Base-by-base conservation (phyloP, 1,140 invertebrate species). In the Thaumetopoea pityocampa region DNA sequence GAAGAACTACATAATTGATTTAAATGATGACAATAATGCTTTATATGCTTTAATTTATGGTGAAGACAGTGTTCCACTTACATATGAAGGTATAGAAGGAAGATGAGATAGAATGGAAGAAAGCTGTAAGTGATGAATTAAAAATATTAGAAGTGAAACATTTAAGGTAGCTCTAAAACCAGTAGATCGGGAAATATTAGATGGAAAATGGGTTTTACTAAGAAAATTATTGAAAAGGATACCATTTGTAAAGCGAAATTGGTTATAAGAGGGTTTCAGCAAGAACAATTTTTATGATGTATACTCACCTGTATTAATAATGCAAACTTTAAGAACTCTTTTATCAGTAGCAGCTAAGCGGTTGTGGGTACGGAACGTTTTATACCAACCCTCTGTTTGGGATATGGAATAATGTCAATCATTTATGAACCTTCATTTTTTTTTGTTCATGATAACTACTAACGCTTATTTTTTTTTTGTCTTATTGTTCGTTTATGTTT, bases 141-240 rank as follows among this genome's bases (percentile, higher is more conserved):
- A 14, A 29, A 29, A 9, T 29, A 12, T 9, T 29, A 29, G 8
- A 29, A 29, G 27, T 29, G 27, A 29, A 12, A 29, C 27, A 10
- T 11, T 9, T 9, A 12, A 12, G 5, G 11, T 12, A 15, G 12
- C 14, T 5, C 3, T 3, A 5, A 29, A 5, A 5, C 27, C 27
- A 5, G 9, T 12, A 12, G n/a, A 29, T 4, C 4, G 9, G 9
- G 9, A 9, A 26, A 4, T 26, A 26, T 6, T 26, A 26, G 24
- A 26, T 26, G 9, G 24, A 5, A 26, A 26, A 26, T 26, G 24
- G 24, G 24, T 26, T 9, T 26, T 6, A n/a, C 6, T 4, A 26
- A 26, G 5, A 9, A 26, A 26, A 26, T 9, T n/a, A 9, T n/a
- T n/a, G n/a, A 9, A 26, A 5, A 26, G 24, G 4, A 26, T n/a